Evolutionary conservation across 2,888 invertebrate species (phyloP), one percentile per base, ranked within the genome.

Genomic region (Nasonovia ribisnigri): DNA sequence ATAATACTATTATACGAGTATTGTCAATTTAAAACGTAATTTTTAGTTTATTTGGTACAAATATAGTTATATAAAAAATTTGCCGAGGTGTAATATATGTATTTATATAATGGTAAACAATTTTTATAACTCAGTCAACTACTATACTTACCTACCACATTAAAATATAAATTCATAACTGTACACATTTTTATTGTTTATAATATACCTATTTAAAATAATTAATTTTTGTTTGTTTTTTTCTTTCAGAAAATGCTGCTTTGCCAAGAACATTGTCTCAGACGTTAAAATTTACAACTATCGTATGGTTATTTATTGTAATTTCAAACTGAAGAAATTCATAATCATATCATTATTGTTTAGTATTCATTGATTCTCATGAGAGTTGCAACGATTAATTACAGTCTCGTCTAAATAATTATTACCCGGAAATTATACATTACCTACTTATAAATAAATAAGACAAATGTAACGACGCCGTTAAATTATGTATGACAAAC

Each of bases 181-280:
- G n/a, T 67, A 67, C 36, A 67, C 36, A 67, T 6, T 16, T 67
- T n/a, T 67, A 16, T 67, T 67, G 16, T 16, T 67, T 67, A 60
- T n/a, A 67, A 60, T n/a, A n/a, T 36, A n/a, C n/a, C n/a, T 46
- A 46, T 16, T 67, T 36, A 1, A 67, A 67, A 67, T 36, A 11
- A 67, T 67, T 67, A 36, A 67, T 36, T 67, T n/a, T 67, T 67
- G 13, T n/a, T 46, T 4, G 60, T 20, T 90, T 90, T 90, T n/a
- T 46, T 67, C n/a, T 90, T 90, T 77, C 77, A 90, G 90, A 90
- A 5, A 90, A 77, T 48, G 48, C 26, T 46, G 77, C 90, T 26
- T 51, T 48, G 90, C 77, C 90, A 48, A 90, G 77, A 36, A 90
- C 77, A 77, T 77, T 26, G 5, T 90, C 48, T 36, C 77, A 51